Conservation (phyloP, 2,888 invertebrate genomes). For the Cephus nigrinus region DNA sequence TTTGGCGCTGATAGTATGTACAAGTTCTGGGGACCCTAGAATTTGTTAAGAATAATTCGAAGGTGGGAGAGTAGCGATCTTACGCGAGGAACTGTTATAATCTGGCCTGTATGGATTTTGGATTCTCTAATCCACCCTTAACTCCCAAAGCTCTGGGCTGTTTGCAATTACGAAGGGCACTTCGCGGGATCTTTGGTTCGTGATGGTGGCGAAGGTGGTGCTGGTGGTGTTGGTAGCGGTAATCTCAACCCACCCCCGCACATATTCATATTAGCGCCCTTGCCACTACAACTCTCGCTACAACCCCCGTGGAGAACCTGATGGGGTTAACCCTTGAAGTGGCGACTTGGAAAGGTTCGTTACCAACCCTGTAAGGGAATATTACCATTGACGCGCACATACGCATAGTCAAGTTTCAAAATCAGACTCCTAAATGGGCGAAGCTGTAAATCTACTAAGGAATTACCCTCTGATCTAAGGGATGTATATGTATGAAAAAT, state of each 20-base stretch:
- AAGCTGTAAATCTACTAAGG: background rate
- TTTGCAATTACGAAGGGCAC: constrained; percentile 47
- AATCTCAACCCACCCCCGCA: constrained; percentile 29
- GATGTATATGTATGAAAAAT: background rate
- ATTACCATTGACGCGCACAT: background rate
- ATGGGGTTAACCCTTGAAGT: constrained; percentile 9
- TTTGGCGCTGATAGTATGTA: background rate
- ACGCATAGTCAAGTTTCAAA: background rate
- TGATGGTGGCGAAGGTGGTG: constrained; percentile 15
- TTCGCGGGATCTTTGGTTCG: constrained; percentile 37
- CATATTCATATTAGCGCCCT: constrained; percentile 36
- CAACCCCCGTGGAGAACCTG: constrained; percentile 2
- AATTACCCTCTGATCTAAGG: background rate
- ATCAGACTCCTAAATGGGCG: too few relatives aligned
- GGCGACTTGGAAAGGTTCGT: constrained; percentile 2
- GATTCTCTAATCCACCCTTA: constrained; percentile 32
- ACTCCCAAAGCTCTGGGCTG: constrained; percentile 30
- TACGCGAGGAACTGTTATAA: background rate
- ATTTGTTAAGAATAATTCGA: background rate
- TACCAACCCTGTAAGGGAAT: background rate
- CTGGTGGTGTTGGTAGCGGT: constrained; percentile 14
- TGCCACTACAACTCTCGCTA: constrained; percentile 7
- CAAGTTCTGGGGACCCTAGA: background rate
- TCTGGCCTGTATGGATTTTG: constrained; percentile 3
- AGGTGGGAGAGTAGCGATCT: background rate